Evolutionary conservation across 2,113 vertebrate species (phyloP), one percentile per base, ranked within the genome.

Genomic region (Prunella himalayana): DNA sequence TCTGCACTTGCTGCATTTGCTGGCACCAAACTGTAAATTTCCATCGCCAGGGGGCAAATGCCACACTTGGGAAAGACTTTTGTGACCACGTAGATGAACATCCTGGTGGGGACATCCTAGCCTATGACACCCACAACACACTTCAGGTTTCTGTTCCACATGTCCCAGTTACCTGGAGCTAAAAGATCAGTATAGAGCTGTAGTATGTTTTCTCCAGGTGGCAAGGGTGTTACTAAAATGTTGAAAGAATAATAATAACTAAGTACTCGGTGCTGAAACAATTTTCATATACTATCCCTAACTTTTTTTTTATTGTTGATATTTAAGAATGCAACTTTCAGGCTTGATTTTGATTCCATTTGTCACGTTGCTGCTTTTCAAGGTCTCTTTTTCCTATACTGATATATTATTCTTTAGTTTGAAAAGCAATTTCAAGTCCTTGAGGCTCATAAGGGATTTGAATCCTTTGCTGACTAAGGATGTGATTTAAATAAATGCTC

Each of bases 381-480:
- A 94, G 47, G 68, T 63, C 60, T 83, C 8, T 77, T 91, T 90
- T 94, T 81, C 31, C 56, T 92, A 54, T 37, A 30, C 51, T 60
- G 51, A 70, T 75, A 15, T 70, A 54, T 83, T 80, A 70, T 47
- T 88, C 83, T 82, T 35, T 60, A 81, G 68, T 25, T 39, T 94
- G 65, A 94, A 94, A 93, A 69, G 57, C 59, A 84, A 64, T 79
- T 91, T 51, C n/a, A 88, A 72, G 60, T 92, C 61, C 82, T 93
- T 53, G 82, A 72, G 45, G 47, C 37, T 86, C 88, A 84, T 88
- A 64, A 82, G 51, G 72, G 65, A 51, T 89, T 92, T 94, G 47
- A 94, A 79, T 76, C 49, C 70, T 96, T 91, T 95, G 73, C 83
- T 94, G 88, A 94, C 86, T 95, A 94, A 84, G 69, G 45, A 92